phyloP scores from a whole-genome alignment of 2,113 vertebrate species.

The Bos indicus region DNA sequence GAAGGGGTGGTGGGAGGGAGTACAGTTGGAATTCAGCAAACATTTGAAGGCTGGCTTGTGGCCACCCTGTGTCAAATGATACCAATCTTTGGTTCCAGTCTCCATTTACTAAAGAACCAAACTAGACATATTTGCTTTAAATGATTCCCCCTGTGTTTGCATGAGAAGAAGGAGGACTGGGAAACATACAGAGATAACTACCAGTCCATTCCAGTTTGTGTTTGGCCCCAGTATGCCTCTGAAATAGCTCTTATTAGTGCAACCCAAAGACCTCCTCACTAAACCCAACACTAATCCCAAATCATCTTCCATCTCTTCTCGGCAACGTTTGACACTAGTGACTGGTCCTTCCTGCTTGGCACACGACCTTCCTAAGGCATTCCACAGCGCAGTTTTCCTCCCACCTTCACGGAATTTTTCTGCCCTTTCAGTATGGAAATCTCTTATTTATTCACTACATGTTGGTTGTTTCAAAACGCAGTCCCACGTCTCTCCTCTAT shows the following conservation, averaged over 20 bases:
- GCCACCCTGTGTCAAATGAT: not conserved
- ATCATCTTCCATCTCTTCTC: not conserved
- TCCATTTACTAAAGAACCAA: not conserved
- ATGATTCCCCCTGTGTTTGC: not conserved
- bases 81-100: not conserved
- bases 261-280: not conserved
- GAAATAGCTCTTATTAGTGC: not conserved
- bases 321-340: not conserved
- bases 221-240: not conserved
- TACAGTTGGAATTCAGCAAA: not conserved
- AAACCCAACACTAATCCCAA: not conserved
- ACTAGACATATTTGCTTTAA: conserved; percentile 1
- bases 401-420: not conserved
- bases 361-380: not conserved
- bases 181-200: not conserved
- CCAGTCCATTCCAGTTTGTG: not conserved
- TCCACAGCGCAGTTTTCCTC: not conserved
- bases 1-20: not conserved
- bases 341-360: not conserved
- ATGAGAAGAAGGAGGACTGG: not conserved
- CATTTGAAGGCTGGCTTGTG: not conserved
- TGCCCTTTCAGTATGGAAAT: not conserved
- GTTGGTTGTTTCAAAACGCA: not conserved
- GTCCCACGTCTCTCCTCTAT: not conserved
- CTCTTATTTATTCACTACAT: not conserved